Base-by-base conservation (phyloP, 1,140 invertebrate species). In the Tetraneura akinire region DNA sequence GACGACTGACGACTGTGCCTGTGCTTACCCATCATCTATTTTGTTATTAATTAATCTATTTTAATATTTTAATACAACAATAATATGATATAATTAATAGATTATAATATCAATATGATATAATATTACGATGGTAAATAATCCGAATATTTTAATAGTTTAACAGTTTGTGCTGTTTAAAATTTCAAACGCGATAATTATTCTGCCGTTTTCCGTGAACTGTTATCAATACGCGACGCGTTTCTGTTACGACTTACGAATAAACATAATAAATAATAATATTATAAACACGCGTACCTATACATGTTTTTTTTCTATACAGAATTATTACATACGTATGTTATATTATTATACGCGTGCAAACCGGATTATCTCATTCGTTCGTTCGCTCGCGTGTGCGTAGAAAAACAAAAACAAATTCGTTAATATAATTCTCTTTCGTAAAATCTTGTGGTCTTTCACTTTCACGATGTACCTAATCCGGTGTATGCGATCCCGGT, bases 381-480 rank as follows among this genome's bases (percentile, higher is more conserved):
- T 10, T 16, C 47, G 11, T 45, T 45, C 11, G 14, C 21, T 5
- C 32, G 23, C 66, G 23, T 13, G 21, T 14, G 23, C 37, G n/a
- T n/a, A n/a, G n/a, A n/a, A n/a, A 8, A 11, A 21, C 21, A 45
- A 29, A 23, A 8, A 18, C 10, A 14, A 47, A 47, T 68, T 18
- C 42, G 37, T 68, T 47, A 68, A n/a, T n/a, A n/a, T n/a, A n/a
- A 68, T 68, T 68, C 42, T 47, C 37, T 68, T 47, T 37, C 21
- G 47, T 47, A 68, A 47, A 45, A n/a, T 23, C 13, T 26, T 45
- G 11, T 8, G 10, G 9, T 60, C 47, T 62, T 78, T 78, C 55
- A 78, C 74, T 78, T 78, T 62, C 74, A 78, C 55, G 32, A 3
- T 62, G 60, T 18, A n/a, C n/a, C n/a, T n/a, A 29, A 47, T 76